Base-by-base conservation (phyloP, 2,113 vertebrate genomes). In the Pedetes capensis region DNA sequence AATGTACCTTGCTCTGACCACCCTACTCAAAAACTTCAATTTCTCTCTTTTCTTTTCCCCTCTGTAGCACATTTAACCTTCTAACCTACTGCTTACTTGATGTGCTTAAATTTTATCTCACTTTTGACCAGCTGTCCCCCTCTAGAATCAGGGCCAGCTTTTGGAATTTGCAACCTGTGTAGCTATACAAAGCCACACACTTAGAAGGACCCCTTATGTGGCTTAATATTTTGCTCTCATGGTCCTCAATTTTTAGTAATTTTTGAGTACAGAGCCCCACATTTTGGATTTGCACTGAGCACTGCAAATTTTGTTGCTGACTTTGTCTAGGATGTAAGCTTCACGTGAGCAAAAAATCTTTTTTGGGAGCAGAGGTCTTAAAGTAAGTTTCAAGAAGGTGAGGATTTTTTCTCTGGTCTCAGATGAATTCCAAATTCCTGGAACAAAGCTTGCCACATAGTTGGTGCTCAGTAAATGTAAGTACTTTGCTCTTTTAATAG, bases 161-260 rank as follows among this genome's bases (percentile, higher is more conserved):
- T 64, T 6, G 5, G 59, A 42, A 32, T 8, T 2, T 1, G 55
- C 29, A 63, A 8, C 17, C 64, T 79, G 23, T 47, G 27, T 75
- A 17, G 20, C 25, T 61, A 59, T 14, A 23, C 1, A 17, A 5
- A 4, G 51, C 18, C 13, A 4, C 25, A 10, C 6, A 0, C 20
- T 23, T 12, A 42, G 8, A 2, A 72, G 79, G 66, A 1, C 32
- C 37, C 25, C 1, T 11, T 4, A 25, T 12, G 37, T 44, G n/a
- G 20, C 42, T 84, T 81, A 64, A 37, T 78, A 22, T 44, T 86
- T 71, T 51, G 13, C 53, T 34, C 4, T 64, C 20, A 10, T 17
- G 16, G 22, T 82, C 42, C 59, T 86, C 8, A 82, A 42, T 39
- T 75, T 63, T 66, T 6, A 42, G 32, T 80, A 18, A 23, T 29